Base-by-base conservation (phyloP, 1,140 invertebrate species). In the Drosophila nebulosa region DNA sequence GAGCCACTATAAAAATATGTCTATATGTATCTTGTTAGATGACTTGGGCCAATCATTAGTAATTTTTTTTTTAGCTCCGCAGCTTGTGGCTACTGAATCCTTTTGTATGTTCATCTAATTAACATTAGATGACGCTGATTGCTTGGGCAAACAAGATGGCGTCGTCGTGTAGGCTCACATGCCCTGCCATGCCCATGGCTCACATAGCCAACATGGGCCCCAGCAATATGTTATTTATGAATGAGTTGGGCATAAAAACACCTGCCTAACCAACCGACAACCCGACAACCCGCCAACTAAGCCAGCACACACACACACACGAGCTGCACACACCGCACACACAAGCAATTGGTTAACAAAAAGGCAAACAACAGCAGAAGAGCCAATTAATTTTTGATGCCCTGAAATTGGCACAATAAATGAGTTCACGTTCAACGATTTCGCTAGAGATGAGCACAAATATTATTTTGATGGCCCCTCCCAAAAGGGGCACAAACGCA, bases 81-180 rank as follows among this genome's bases (percentile, higher is more conserved):
- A 61, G 39, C 30, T 12, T 50, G 26, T 61, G 51, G 46, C 12
- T 53, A 32, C 42, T 24, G 39, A 35, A 53, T 64, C 42, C 27
- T 50, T 42, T 12, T 83, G 76, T 84, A 30, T 75, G 58, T 63
- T 51, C 46, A 52, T 52, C 61, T 88, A 26, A 86, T 86, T 86
- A 86, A 71, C 81, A 55, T 58, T 64, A 68, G 73, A 73, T 80
- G 65, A 65, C 77, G 81, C 66, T 79, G 79, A 84, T 84, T 75
- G 35, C 12, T 66, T 68, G 74, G 66, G 46, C 57, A 84, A 83
- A 83, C 67, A 69, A 69, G 73, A 24, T 51, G 39, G 65, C 71
- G 75, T 62, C 61, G 53, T 50, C 61, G 53, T 50, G 50, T 42
- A 16, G 14, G 14, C 36, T 62, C 64, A 68, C 69, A 81, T 65